Evolutionary conservation across 1,140 invertebrate species (phyloP).

Genomic region (Fopius arisanus): DNA sequence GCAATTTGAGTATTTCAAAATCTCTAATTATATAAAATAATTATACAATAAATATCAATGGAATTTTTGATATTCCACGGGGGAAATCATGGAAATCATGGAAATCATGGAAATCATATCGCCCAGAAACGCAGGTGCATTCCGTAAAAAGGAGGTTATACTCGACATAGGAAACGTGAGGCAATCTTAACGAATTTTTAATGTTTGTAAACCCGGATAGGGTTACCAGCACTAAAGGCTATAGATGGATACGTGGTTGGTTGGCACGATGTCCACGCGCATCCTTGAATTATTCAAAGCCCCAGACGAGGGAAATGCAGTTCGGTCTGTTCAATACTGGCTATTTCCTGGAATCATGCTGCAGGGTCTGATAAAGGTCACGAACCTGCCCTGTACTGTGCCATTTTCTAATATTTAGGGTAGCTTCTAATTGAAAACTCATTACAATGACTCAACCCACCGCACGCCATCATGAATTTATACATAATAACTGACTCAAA

Average conservation of each 20-base stretch:
- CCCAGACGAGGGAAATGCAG: not conserved
- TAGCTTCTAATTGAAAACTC: not conserved
- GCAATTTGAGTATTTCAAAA: too few relatives aligned
- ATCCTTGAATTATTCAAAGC: conserved; percentile 14
- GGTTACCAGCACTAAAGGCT: not conserved
- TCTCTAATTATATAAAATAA: too few relatives aligned
- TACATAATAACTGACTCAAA: too few relatives aligned
- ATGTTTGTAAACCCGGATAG: not conserved
- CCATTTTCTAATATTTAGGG: not conserved
- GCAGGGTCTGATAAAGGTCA: not conserved
- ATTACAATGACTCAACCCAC: not conserved
- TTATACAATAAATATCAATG: too few relatives aligned
- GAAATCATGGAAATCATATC: too few relatives aligned
- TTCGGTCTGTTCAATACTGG: not conserved
- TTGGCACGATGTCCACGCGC: not conserved
- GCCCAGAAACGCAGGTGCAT: too few relatives aligned
- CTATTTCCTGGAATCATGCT: not conserved
- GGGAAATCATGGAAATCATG: too few relatives aligned
- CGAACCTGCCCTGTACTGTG: not conserved
- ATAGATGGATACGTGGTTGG: not conserved
- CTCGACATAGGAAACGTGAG: not conserved
- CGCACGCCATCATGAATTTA: too few relatives aligned
- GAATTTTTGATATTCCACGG: too few relatives aligned
- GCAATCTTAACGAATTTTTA: not conserved
- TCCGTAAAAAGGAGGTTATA: not conserved